Evolutionary conservation across 2,113 vertebrate genomes (phyloP).

Genomic region (Rhinogobius similis): DNA sequence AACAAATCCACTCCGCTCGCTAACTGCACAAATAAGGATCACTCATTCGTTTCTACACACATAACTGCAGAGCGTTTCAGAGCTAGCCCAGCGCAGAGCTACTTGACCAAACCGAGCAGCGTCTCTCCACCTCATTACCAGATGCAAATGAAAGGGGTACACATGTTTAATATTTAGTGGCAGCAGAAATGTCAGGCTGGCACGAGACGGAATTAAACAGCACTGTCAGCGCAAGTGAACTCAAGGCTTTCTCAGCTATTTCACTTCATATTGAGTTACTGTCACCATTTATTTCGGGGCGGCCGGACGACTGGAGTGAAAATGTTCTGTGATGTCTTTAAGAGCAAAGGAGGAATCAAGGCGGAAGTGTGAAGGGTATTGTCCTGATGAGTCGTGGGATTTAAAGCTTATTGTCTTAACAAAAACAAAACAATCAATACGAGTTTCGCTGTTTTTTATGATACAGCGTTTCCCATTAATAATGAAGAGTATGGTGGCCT

Average conservation of each 20-base stretch:
- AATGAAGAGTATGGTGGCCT: no score
- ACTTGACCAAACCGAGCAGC: conserved; percentile 74
- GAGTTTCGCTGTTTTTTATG: no score
- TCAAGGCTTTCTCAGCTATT: conserved; percentile 80
- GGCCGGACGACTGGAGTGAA: conserved; percentile 71
- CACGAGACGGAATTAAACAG: conserved; percentile 80
- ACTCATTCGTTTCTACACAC: neutral
- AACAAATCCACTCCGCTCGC: no score
- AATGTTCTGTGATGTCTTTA: conserved; percentile 76
- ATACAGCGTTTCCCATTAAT: no score
- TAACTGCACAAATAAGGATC: neutral
- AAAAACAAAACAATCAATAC: conserved; percentile 40
- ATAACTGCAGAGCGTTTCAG: conserved; percentile 23
- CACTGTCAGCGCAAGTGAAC: conserved; percentile 81
- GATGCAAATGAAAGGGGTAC: conserved; percentile 82
- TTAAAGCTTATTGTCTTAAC: conserved; percentile 62
- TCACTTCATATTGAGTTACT: conserved; percentile 83
- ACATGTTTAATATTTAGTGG: conserved; percentile 84
- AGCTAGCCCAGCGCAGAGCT: conserved; percentile 30
- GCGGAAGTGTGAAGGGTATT: conserved; percentile 72
- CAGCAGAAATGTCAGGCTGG: conserved; percentile 82
- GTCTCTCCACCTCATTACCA: conserved; percentile 79
- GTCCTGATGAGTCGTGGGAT: no score
- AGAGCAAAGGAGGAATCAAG: conserved; percentile 70
- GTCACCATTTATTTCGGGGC: conserved; percentile 81